phyloP scores from a whole-genome alignment of 92 coral and sea anemone species.

The Epizoanthus rinbou region DNA sequence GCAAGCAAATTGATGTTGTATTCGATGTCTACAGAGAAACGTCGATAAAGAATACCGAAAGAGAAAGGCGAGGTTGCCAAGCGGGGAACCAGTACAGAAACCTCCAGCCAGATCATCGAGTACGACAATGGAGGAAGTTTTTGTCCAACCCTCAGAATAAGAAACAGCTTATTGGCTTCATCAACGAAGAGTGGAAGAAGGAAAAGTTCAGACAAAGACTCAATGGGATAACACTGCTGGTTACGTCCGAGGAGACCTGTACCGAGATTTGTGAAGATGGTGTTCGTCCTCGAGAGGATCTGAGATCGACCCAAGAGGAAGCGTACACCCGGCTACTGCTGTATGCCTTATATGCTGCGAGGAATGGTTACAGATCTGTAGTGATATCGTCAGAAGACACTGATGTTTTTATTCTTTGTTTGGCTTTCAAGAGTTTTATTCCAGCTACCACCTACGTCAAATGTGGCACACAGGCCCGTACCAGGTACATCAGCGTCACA shows the following conservation, averaged over 20 bases:
- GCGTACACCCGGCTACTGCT: conserved; percentile 1
- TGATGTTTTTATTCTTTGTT: not conserved
- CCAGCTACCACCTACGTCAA: conserved; percentile 35
- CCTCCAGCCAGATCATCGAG: conserved; percentile 51
- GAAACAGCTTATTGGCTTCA: conserved; percentile 29
- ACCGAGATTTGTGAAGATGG: no score
- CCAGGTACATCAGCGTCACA: conserved; percentile 15
- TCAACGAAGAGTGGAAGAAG: conserved; percentile 49
- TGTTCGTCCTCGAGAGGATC: conserved; percentile 1
- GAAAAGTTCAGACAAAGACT: conserved; percentile 34
- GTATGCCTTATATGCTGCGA: not conserved
- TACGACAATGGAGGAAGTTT: conserved; percentile 55
- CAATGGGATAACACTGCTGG: no score
- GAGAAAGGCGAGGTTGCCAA: conserved; percentile 56
- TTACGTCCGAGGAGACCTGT: no score
- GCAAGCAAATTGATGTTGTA: conserved; percentile 41
- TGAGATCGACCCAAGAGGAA: conserved; percentile 16
- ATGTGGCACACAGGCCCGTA: conserved; percentile 37
- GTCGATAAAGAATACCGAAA: conserved; percentile 62
- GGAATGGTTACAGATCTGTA: not conserved
- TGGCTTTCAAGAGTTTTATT: conserved; percentile 24
- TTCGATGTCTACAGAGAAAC: conserved; percentile 56
- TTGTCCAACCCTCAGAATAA: conserved; percentile 41
- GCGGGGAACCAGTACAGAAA: conserved; percentile 48
- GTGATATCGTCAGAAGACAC: conserved; percentile 18